Conservation (phyloP, 2,113 vertebrate species). For the Hyperopisus bebe region DNA sequence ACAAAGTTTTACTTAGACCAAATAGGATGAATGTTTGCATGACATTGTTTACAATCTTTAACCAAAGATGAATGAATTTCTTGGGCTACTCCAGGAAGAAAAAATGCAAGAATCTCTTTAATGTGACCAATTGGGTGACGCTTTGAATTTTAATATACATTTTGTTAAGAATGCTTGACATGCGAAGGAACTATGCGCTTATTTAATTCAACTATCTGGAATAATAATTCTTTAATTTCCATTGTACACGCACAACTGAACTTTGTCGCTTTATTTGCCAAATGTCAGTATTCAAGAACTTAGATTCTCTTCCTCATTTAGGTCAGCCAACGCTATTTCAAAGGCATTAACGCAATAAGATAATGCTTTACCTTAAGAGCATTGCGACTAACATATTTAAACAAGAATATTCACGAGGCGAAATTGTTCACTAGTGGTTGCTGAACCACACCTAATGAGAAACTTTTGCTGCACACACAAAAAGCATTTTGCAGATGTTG, state of each 20-base stretch:
- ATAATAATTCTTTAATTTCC: neutral
- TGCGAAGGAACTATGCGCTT: neutral
- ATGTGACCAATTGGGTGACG: neutral
- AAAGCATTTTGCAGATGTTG: neutral
- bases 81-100: neutral
- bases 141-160: neutral
- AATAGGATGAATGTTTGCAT: neutral
- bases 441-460: neutral
- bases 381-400: neutral
- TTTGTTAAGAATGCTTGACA: neutral
- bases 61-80: neutral
- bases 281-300: neutral
- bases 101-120: neutral
- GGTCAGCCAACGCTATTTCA: neutral
- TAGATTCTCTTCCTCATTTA: conserved; percentile 2
- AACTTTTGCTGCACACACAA: neutral
- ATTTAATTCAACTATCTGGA: neutral
- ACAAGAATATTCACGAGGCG: neutral
- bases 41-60: neutral
- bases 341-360: neutral
- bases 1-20: neutral
- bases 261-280: neutral
- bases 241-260: neutral
- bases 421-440: neutral
- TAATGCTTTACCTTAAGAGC: neutral